A percentile compares a stretch with the other conserved stretches of the same genome.
phyloP scores from a whole-genome alignment of 2,113 vertebrate species.

The Astur gentilis region DNA sequence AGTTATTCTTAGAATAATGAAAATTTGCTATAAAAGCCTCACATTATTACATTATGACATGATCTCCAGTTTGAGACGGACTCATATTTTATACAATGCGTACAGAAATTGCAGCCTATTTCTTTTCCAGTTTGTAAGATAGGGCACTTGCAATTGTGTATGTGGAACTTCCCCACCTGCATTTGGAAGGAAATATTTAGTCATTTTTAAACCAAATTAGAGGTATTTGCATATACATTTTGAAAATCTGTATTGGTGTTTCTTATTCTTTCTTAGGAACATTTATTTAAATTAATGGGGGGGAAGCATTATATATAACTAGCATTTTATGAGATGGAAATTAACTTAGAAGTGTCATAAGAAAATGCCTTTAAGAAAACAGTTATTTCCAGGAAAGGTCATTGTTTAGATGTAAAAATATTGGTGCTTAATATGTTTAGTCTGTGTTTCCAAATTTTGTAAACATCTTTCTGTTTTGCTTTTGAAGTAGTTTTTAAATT shows the following conservation, averaged over 20 bases:
- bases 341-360: neutral
- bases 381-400: neutral
- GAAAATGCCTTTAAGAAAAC: neutral
- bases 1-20: neutral
- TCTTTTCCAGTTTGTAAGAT: neutral
- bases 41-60: neutral
- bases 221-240: neutral
- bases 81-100: neutral
- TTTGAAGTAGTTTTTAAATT: neutral
- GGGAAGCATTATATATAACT: neutral
- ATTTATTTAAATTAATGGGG: neutral
- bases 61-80: neutral
- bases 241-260: neutral
- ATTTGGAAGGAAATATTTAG: neutral
- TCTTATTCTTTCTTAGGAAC: neutral
- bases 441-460: neutral
- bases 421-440: conserved; percentile 6
- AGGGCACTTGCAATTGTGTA: neutral
- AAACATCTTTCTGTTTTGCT: neutral
- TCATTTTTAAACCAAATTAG: neutral
- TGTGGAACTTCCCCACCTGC: neutral
- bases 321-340: neutral
- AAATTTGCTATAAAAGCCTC: neutral
- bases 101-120: neutral
- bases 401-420: neutral